phyloP scores from a whole-genome alignment of 2,797 vertebrate genomes.

The Enoplosus armatus region DNA sequence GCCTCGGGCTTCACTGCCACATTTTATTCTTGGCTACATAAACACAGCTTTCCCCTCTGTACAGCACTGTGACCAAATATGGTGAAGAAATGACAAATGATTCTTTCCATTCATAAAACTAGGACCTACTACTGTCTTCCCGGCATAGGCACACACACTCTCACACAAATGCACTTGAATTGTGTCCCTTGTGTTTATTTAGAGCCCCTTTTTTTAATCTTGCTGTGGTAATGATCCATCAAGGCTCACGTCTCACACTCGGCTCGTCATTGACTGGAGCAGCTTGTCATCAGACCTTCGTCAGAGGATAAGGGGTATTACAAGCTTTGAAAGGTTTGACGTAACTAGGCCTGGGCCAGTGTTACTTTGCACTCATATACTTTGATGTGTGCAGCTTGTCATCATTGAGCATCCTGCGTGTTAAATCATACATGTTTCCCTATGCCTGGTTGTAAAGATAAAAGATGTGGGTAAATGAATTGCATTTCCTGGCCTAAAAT shows the following conservation, averaged over 20 bases:
- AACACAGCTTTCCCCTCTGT: conserved; percentile 78
- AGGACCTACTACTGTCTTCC: conserved; percentile 58
- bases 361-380: conserved; percentile 73
- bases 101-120: conserved; percentile 85
- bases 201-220: conserved; percentile 65
- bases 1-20: conserved; percentile 62
- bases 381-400: conserved; percentile 73
- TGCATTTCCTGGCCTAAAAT: not conserved
- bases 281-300: conserved; percentile 87
- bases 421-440: conserved; percentile 58
- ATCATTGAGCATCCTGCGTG: conserved; percentile 46
- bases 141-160: conserved; percentile 22
- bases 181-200: conserved; percentile 53
- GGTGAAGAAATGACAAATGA: conserved; percentile 84
- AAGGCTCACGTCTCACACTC: conserved; percentile 71
- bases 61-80: conserved; percentile 84
- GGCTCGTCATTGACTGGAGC: conserved; percentile 83
- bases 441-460: conserved; percentile 25
- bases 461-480: conserved; percentile 8
- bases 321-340: conserved; percentile 88
- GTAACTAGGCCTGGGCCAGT: conserved; percentile 73
- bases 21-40: conserved; percentile 80
- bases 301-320: conserved; percentile 89
- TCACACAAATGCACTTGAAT: conserved; percentile 28
- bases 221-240: conserved; percentile 61